A percentile compares a stretch with the other conserved stretches of the same genome.
Evolutionary conservation across 2,113 vertebrate species (phyloP).

Genomic region (Percina caprodes): DNA sequence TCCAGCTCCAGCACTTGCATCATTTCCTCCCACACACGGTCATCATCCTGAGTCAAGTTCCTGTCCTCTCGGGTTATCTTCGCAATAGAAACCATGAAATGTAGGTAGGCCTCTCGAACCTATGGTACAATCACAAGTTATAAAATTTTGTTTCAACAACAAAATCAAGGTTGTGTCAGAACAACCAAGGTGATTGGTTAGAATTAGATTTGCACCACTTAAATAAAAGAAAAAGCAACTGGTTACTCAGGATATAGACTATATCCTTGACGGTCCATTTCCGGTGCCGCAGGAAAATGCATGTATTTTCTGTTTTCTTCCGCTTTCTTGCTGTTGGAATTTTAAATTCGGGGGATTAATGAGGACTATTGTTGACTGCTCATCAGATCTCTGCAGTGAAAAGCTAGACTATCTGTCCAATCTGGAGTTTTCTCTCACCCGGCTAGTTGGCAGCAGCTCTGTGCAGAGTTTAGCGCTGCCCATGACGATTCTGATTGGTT

Average conservation of each 20-base stretch:
- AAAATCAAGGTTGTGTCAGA: constrained; percentile 6
- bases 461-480: too few species aligned
- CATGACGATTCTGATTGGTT: too few species aligned
- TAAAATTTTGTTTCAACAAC: background rate
- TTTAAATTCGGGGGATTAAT: too few species aligned
- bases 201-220: background rate
- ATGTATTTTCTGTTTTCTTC: too few species aligned
- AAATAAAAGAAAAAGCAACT: background rate
- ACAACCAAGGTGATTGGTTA: background rate
- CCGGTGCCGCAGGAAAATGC: too few species aligned
- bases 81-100: constrained; percentile 92
- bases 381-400: too few species aligned
- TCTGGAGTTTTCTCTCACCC: too few species aligned
- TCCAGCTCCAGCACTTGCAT: constrained; percentile 91
- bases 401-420: too few species aligned
- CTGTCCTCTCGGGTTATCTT: constrained; percentile 90
- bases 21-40: constrained; percentile 90
- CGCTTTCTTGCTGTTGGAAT: too few species aligned
- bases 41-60: constrained; percentile 85
- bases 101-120: constrained; percentile 94
- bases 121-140: constrained; percentile 57
- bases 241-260: background rate
- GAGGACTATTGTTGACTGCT: too few species aligned
- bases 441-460: too few species aligned
- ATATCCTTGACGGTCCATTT: too few species aligned